Percentiles rank a stretch among this genome's conserved stretches.
Evolutionary conservation across 2,888 invertebrate species (phyloP).

Genomic region (Cheilosia variabilis): DNA sequence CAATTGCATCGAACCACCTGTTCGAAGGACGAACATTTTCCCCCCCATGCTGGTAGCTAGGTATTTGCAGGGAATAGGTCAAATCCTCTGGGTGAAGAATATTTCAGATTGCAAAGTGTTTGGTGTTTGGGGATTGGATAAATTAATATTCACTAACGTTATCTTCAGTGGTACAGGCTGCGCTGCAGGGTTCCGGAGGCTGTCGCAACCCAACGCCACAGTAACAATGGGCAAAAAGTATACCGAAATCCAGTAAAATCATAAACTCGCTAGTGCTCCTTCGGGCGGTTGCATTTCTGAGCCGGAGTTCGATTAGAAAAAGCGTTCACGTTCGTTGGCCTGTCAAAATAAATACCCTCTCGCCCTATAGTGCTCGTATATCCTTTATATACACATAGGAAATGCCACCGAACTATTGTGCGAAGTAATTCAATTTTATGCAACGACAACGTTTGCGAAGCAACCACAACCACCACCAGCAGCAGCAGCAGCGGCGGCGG

Average conservation of each 20-base stretch:
- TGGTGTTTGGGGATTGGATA: constrained; percentile 69
- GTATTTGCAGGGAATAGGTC: constrained; percentile 15
- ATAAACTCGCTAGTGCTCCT: constrained; percentile 3
- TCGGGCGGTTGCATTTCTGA: constrained; percentile 24
- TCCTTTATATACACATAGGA: constrained; percentile 9
- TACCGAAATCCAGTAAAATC: constrained; percentile 1
- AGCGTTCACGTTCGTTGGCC: constrained; percentile 62
- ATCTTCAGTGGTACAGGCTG: constrained; percentile 55
- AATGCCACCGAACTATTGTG: constrained; percentile 59
- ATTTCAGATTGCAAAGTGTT: constrained; percentile 57
- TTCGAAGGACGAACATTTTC: constrained; percentile 7
- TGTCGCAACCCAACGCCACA: constrained; percentile 6
- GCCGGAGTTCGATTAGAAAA: constrained; percentile 52
- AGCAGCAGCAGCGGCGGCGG: neutral
- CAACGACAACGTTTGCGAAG: constrained; percentile 57
- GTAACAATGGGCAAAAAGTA: constrained; percentile 21
- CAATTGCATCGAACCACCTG: constrained; percentile 55
- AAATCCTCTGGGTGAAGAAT: constrained; percentile 36
- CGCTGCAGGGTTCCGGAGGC: constrained; percentile 36
- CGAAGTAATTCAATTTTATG: constrained; percentile 67
- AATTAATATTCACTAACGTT: constrained; percentile 71
- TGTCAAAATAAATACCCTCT: constrained; percentile 67
- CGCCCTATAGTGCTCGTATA: constrained; percentile 13
- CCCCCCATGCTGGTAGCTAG: neutral
- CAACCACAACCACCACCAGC: constrained; percentile 28